Conservation (phyloP, 2,113 vertebrate genomes). For the Elgaria multicarinata region DNA sequence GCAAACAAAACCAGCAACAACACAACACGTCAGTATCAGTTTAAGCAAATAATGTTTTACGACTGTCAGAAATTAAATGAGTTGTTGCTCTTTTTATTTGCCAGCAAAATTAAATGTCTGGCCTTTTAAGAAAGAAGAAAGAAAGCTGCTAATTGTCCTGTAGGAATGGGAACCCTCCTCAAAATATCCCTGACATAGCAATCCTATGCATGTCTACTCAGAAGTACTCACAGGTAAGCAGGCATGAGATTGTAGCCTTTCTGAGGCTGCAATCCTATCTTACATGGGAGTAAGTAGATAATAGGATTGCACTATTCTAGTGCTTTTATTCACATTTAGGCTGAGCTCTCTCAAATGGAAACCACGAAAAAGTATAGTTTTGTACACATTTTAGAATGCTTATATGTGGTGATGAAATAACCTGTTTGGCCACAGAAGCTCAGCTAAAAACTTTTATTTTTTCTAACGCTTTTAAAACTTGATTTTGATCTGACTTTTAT, state of each 20-base stretch:
- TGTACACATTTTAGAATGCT: not conserved
- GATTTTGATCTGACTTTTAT: no score
- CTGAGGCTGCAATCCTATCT: no score
- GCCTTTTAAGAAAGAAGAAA: not conserved
- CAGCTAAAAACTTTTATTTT: no score
- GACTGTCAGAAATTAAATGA: not conserved
- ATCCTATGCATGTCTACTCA: not conserved
- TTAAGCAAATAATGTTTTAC: not conserved
- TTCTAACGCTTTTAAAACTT: no score
- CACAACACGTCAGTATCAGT: conserved; percentile 7
- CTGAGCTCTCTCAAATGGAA: not conserved
- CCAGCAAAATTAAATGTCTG: conserved; percentile 7
- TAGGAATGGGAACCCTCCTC: not conserved
- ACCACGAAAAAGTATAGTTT: not conserved
- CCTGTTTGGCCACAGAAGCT: not conserved
- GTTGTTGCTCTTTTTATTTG: conserved; percentile 6
- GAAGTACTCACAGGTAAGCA: not conserved
- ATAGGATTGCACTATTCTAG: not conserved
- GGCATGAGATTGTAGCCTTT: no score
- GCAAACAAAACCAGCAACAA: no score
- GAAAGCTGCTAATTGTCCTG: not conserved
- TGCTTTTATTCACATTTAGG: not conserved
- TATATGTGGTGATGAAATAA: not conserved
- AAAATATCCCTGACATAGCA: not conserved
- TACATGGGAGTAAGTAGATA: no score